phyloP scores from a whole-genome alignment of 2,797 vertebrate genomes.

The Serranus cabrilla region DNA sequence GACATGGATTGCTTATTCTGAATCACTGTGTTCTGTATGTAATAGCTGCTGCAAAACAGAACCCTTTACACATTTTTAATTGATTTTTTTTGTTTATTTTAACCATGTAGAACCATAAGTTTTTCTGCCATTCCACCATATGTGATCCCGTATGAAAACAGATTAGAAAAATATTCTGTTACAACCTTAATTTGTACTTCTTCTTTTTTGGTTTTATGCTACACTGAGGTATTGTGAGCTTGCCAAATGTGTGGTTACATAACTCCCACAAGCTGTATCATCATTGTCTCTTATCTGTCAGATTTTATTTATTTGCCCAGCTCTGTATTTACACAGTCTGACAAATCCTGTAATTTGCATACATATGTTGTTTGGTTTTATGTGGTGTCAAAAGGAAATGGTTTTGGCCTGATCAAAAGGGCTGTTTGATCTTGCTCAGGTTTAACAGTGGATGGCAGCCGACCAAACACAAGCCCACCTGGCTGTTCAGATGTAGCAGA shows the following conservation, averaged over 20 bases:
- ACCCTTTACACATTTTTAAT: neutral
- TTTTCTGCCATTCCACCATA: neutral
- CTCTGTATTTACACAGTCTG: slow-evolving; percentile 73
- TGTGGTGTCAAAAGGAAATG: slow-evolving; percentile 80
- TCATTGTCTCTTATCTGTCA: slow-evolving; percentile 54
- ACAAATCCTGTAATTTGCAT: slow-evolving; percentile 75
- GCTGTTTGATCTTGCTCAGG: slow-evolving; percentile 64
- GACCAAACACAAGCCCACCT: slow-evolving; percentile 70
- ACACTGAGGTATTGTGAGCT: slow-evolving; percentile 39
- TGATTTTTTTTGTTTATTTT: no score
- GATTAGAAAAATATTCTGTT: slow-evolving; percentile 11
- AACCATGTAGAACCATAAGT: neutral
- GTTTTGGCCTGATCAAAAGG: slow-evolving; percentile 68
- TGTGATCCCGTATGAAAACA: slow-evolving; percentile 15
- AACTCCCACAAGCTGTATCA: slow-evolving; percentile 47
- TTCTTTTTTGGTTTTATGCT: slow-evolving; percentile 31
- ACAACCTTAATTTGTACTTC: slow-evolving; percentile 28
- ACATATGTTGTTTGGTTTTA: slow-evolving; percentile 73
- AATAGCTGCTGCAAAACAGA: slow-evolving; percentile 13
- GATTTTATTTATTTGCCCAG: slow-evolving; percentile 68
- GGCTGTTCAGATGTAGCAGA: slow-evolving; percentile 66
- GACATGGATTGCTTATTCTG: slow-evolving; percentile 5
- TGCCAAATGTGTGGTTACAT: slow-evolving; percentile 44
- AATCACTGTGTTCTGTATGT: neutral
- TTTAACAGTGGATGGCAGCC: slow-evolving; percentile 61